phyloP scores from a whole-genome alignment of 2,888 invertebrate species.

The Leuctra nigra region DNA sequence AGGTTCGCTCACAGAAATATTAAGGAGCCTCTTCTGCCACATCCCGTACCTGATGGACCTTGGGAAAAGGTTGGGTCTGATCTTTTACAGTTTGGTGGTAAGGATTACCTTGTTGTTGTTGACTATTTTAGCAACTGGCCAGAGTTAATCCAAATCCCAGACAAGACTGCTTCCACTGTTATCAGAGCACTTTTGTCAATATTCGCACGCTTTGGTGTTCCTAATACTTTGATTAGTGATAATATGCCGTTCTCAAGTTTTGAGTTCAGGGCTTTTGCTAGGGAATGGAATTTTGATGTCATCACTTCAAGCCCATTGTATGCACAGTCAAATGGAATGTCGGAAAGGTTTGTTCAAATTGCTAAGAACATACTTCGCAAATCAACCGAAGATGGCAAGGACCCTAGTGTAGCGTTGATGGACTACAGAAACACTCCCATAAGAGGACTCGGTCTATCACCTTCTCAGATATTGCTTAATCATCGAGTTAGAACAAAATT shows the following conservation, averaged over 20 bases:
- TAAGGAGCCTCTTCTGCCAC: slow-evolving; percentile 30
- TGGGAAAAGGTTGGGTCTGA: slow-evolving; percentile 34
- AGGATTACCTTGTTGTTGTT: slow-evolving; percentile 30
- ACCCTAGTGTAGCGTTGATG: slow-evolving; percentile 2
- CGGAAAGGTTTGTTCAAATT: slow-evolving; percentile 29
- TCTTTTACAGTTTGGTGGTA: slow-evolving; percentile 31
- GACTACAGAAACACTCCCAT: slow-evolving; percentile 15
- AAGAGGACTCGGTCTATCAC: not conserved
- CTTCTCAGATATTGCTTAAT: not conserved
- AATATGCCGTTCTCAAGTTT: slow-evolving; percentile 31
- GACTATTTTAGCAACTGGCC: slow-evolving; percentile 33
- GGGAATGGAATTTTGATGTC: slow-evolving; percentile 29
- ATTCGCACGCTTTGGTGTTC: slow-evolving; percentile 30
- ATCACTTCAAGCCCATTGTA: slow-evolving; percentile 30
- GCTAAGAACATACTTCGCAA: slow-evolving; percentile 29
- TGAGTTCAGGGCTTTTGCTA: slow-evolving; percentile 29
- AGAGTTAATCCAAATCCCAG: slow-evolving; percentile 25
- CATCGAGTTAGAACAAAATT: not conserved
- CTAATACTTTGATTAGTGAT: slow-evolving; percentile 27
- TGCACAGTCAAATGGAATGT: slow-evolving; percentile 30
- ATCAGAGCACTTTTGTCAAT: slow-evolving; percentile 26
- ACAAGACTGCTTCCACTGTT: slow-evolving; percentile 21
- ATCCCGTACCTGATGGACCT: slow-evolving; percentile 32
- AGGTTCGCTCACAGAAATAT: slow-evolving; percentile 7
- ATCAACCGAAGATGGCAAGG: slow-evolving; percentile 15